Base-by-base conservation (phyloP, 2,888 invertebrate species). In the Macrophya annulata region DNA sequence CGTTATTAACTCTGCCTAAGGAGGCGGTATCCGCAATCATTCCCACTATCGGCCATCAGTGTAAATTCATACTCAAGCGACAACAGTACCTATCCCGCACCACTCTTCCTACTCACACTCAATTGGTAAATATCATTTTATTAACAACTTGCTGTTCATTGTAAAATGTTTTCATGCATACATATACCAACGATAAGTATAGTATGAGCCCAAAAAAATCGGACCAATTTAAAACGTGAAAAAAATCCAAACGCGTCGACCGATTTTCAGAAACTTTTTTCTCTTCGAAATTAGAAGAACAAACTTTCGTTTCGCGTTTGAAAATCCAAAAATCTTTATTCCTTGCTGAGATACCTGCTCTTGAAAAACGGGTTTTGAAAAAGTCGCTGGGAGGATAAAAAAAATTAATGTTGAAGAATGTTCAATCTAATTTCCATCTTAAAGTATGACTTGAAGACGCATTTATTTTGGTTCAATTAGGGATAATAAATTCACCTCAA, bases 21-120 rank as follows among this genome's bases (percentile, higher is more conserved):
- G 76, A 76, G 45, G 76, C 76, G 17, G 48, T 76, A 25, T 48
- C 45, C 48, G 25, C 45, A 0, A 76, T 76, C 48, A 76, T 76
- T 21, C 76, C 45, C 45, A 48, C 76, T 48, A 48, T 76, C n/a
- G 76, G 76, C 6, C 76, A 76, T 76, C 45, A 76, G 15, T 76
- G 21, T 40, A 76, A 76, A 48, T 76, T 76, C 25, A 76, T 76
- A 25, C 76, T n/a, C 15, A 45, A 76, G 76, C 48, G 48, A 43
- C 76, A 43, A 48, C 43, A 76, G 17, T 76, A 76, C 48, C 45
- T 76, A 45, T 45, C 76, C n/a, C 25, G 25, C 21, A 76, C 45
- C 76, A 25, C 76, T 21, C 40, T 17, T 12, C 40, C 37, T 12
- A 43, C 43, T 51, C 51, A 51, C 51, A 51, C 17, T 43, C 17